Evolutionary conservation across 1,140 invertebrate species (phyloP).

Genomic region (Atta cephalotes): DNA sequence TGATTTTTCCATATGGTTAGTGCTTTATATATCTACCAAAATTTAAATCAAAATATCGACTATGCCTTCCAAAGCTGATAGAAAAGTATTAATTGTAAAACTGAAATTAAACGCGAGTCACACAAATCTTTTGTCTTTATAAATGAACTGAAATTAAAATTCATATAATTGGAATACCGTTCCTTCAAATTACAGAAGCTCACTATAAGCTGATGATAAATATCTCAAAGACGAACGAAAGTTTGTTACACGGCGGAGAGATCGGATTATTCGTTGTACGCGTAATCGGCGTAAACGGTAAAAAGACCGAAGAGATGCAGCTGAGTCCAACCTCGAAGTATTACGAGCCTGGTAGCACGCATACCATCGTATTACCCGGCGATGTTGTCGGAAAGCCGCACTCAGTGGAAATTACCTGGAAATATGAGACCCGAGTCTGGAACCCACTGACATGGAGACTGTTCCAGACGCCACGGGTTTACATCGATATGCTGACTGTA

Average conservation of each 20-base stretch:
- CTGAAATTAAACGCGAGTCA: background rate
- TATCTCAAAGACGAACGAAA: constrained; percentile 91
- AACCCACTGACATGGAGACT: constrained; percentile 94
- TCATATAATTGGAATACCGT: background rate
- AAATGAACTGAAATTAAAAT: too few species aligned
- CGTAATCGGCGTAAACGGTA: constrained; percentile 88
- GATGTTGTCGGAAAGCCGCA: constrained; percentile 88
- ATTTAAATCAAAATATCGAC: too few species aligned
- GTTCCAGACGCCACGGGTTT: constrained; percentile 90
- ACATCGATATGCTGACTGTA: constrained; percentile 90
- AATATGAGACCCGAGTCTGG: constrained; percentile 91
- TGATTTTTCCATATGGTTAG: too few species aligned
- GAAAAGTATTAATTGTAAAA: background rate
- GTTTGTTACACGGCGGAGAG: constrained; percentile 91
- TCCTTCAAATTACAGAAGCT: constrained; percentile 86
- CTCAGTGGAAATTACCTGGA: constrained; percentile 91
- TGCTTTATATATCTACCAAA: too few species aligned
- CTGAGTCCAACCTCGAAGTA: constrained; percentile 86
- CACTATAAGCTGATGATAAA: constrained; percentile 92
- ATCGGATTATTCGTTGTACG: constrained; percentile 90
- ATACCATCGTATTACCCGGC: constrained; percentile 90
- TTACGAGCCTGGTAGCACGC: constrained; percentile 91
- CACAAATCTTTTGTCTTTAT: background rate
- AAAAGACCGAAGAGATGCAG: constrained; percentile 88
- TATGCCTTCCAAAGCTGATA: too few species aligned